Conservation (phyloP, 2,888 invertebrate species). For the Drosophila bunnanda region DNA sequence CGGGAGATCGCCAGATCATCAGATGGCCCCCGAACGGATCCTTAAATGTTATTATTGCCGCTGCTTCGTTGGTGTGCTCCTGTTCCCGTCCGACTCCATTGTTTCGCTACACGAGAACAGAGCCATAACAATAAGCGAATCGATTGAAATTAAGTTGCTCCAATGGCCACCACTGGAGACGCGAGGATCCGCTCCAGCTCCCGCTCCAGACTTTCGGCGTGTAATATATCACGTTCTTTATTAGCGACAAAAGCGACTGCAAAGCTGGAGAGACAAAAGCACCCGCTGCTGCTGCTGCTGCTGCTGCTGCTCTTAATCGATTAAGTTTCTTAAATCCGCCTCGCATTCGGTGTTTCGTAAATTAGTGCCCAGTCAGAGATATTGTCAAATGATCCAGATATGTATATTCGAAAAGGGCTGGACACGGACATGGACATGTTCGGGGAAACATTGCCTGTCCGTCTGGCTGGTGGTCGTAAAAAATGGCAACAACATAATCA, state of each 20-base stretch:
- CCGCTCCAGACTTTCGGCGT: constrained; percentile 40
- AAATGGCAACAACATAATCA: constrained; percentile 75
- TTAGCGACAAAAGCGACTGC: constrained; percentile 59
- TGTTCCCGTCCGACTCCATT: constrained; percentile 58
- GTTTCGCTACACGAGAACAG: constrained; percentile 54
- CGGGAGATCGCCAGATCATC: constrained; percentile 24
- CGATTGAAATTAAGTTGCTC: constrained; percentile 78
- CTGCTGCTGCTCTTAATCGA: constrained; percentile 73
- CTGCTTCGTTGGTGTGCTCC: constrained; percentile 65
- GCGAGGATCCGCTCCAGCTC: not conserved
- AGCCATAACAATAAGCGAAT: constrained; percentile 68
- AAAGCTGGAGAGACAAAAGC: constrained; percentile 54
- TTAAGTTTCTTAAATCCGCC: constrained; percentile 57
- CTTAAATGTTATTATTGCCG: constrained; percentile 75
- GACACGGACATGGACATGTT: constrained; percentile 15
- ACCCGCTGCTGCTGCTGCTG: constrained; percentile 52
- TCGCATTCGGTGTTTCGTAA: constrained; percentile 73
- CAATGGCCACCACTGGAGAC: constrained; percentile 63
- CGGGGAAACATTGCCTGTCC: constrained; percentile 44
- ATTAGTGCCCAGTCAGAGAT: constrained; percentile 63
- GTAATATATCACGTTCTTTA: constrained; percentile 81
- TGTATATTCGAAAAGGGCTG: constrained; percentile 14
- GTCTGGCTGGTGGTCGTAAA: constrained; percentile 64
- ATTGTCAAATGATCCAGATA: constrained; percentile 34
- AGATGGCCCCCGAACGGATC: constrained; percentile 50